A percentile compares a stretch with the other conserved stretches of the same genome.
Conservation (phyloP, 2,113 vertebrate species). For the Alligator mississippiensis region DNA sequence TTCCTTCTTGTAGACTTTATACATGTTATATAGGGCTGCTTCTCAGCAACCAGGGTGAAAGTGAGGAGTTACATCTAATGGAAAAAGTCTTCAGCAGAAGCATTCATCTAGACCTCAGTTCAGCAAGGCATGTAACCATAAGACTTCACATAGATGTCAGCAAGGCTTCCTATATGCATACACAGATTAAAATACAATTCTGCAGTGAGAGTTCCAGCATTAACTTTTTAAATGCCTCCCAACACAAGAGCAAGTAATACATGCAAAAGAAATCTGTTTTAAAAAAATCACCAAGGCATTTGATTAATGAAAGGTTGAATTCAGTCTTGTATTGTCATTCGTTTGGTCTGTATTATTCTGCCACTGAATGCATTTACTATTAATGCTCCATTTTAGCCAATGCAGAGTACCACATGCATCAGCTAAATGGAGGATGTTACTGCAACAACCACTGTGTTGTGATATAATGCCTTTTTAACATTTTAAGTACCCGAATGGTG, state of each 20-base stretch:
- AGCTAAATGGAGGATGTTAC: not conserved
- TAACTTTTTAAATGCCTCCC: not conserved
- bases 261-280: not conserved
- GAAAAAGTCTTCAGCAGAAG: not conserved
- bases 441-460: not conserved
- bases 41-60: not conserved
- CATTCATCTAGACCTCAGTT: rapidly evolving
- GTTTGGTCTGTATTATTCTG: not conserved
- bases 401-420: not conserved
- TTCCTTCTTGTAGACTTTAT: not conserved
- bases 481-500: not conserved
- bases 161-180: not conserved
- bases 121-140: not conserved
- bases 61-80: not conserved
- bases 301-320: not conserved
- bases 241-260: not conserved
- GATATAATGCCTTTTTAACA: not conserved
- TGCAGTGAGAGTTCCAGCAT: not conserved
- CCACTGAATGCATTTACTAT: not conserved
- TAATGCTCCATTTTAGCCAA: not conserved
- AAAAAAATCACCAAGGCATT: not conserved
- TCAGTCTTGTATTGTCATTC: not conserved
- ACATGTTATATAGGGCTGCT: not conserved
- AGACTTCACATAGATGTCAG: not conserved
- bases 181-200: not conserved